Percentiles rank a stretch among this genome's conserved stretches.
Conservation (phyloP, 2,888 invertebrate genomes). For the Prosapia bicincta region DNA sequence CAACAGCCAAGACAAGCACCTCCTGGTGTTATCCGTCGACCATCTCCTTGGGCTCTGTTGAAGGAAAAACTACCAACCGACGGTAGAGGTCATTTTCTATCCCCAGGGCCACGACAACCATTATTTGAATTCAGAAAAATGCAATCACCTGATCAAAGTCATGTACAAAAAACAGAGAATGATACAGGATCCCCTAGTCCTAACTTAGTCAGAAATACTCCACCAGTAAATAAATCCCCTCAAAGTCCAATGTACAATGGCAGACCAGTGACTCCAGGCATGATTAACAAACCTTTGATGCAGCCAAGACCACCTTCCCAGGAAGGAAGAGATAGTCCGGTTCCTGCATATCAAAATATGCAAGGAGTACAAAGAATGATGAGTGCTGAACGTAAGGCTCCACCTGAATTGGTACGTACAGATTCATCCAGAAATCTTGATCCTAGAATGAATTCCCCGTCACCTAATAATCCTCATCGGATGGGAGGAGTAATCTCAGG, state of each 20-base stretch:
- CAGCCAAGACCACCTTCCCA: conserved; percentile 18
- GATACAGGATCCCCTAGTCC: neutral
- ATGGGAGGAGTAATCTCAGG: conserved; percentile 13
- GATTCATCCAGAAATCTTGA: conserved; percentile 13
- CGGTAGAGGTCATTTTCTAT: conserved; percentile 33
- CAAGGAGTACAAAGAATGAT: conserved; percentile 16
- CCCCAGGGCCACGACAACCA: conserved; percentile 37
- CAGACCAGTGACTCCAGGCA: conserved; percentile 8
- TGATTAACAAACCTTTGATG: conserved; percentile 17
- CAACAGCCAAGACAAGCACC: conserved; percentile 25
- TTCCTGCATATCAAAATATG: neutral
- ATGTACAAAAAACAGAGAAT: conserved; percentile 8
- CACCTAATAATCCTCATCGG: no score
- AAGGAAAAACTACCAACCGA: conserved; percentile 39
- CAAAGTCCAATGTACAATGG: conserved; percentile 19
- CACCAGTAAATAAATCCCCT: conserved; percentile 8
- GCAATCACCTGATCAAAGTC: conserved; percentile 16
- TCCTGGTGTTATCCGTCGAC: conserved; percentile 31
- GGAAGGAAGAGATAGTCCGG: conserved; percentile 21
- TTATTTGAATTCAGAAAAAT: conserved; percentile 22
- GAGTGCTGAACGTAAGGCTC: conserved; percentile 16
- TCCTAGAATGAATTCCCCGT: neutral
- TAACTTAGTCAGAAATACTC: conserved; percentile 8
- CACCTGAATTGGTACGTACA: conserved; percentile 14
- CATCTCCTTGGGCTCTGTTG: conserved; percentile 39